Evolutionary conservation across 2,797 vertebrate genomes (phyloP).

Genomic region (Clarias pachynema): DNA sequence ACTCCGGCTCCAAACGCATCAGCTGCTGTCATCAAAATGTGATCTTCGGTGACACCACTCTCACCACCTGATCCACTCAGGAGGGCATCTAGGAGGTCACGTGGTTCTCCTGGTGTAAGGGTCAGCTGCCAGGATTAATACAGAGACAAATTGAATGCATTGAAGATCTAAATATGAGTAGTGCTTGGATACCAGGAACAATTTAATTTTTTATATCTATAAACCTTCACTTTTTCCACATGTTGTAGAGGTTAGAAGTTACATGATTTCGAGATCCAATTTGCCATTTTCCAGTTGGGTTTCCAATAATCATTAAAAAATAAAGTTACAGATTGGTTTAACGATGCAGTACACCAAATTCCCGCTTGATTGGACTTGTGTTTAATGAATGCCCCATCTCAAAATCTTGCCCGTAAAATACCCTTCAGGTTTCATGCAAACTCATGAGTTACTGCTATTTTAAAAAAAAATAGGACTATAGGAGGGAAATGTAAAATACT

Average conservation of each 20-base stretch:
- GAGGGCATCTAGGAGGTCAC: conserved; percentile 78
- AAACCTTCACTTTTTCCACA: neutral
- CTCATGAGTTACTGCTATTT: neutral
- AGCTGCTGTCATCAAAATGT: conserved; percentile 78
- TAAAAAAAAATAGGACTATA: neutral
- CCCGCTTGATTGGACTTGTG: neutral
- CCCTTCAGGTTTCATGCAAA: neutral
- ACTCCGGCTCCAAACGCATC: conserved; percentile 81
- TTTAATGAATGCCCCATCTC: neutral
- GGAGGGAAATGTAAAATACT: neutral
- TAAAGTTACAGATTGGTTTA: neutral
- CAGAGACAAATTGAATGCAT: neutral
- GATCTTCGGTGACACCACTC: conserved; percentile 72
- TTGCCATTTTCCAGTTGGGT: neutral
- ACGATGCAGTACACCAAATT: neutral
- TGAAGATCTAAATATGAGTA: neutral
- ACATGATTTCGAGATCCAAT: neutral
- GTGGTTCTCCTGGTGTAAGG: conserved; percentile 63
- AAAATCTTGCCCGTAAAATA: neutral
- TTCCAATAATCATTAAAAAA: neutral
- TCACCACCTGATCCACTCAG: conserved; percentile 56
- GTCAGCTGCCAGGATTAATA: conserved; percentile 59
- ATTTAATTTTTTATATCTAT: neutral
- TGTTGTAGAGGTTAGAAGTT: neutral
- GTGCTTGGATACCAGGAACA: neutral